Base-by-base conservation (phyloP, 2,113 vertebrate genomes). In the Oostethus manadensis region DNA sequence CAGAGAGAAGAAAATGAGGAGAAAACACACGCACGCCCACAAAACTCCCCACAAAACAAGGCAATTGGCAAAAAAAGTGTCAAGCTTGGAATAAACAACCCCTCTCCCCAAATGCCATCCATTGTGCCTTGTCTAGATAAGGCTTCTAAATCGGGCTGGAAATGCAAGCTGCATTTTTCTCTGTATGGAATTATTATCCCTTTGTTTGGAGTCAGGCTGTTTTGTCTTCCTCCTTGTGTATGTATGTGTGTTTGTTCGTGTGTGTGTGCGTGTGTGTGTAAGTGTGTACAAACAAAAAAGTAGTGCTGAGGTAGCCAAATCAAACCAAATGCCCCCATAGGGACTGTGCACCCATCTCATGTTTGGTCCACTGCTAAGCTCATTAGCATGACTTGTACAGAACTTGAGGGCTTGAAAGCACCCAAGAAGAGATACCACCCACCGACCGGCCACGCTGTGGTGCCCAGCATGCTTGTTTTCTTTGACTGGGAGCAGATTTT, bases 81-180 rank as follows among this genome's bases (percentile, higher is more conserved):
- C 81, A 81, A 51, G 79, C 86, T 83, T 80, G 73, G 85, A 87
- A 88, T 88, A 86, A 90, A 87, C 85, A 88, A 84, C 64, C 80
- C 69, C 59, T 81, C 74, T 84, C 76, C 77, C 86, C 81, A 86
- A 89, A 88, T 87, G 86, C 78, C 82, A 89, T 87, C 88, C 78
- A 88, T 91, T 89, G 88, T 89, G 87, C 76, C 83, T 72, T 80
- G 86, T 87, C 86, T 85, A 86, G 88, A 90, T 91, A 88, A 86
- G 86, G 80, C 85, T 74, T 80, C 86, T 87, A 90, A 89, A 91
- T 88, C 86, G 64, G 80, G 84, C 83, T 81, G 80, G 82, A 86
- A 87, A 86, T 77, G 81, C 70, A 82, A 85, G 86, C 85, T 87
- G 84, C 77, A 81, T 89, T 89, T 88, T 83, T 87, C 77, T 86